These are phyloP conservation scores for Oryzias celebensis DNA, from an alignment of 2,113 vertebrate genomes.

Conservation along the genomic window DNA sequence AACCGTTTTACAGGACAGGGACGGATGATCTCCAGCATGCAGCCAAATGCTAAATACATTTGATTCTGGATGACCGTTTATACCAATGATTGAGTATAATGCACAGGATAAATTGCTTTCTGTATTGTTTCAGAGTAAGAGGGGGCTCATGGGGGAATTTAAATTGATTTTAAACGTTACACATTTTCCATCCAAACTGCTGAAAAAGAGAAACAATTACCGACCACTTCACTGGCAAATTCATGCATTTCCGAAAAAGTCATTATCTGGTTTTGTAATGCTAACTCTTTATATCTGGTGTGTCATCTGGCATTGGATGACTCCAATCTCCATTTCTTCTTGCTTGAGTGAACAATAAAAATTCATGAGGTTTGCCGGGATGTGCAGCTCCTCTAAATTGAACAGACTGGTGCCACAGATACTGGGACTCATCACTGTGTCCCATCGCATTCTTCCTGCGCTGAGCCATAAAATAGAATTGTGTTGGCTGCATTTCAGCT, in stretches of 20 bases:
- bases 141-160: no score
- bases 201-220: no score
- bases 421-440: conserved; percentile 40
- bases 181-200: no score
- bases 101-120: no score
- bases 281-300: neutral
- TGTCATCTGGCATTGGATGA: conserved; percentile 2
- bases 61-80: no score
- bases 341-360: conserved; percentile 38
- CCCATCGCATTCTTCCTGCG: conserved; percentile 24
- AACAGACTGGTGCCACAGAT: conserved; percentile 41
- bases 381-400: conserved; percentile 36
- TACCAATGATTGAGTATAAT: no score
- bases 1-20: no score
- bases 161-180: no score
- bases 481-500: conserved; percentile 17
- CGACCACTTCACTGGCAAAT: no score
- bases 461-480: conserved; percentile 33
- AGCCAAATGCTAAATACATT: no score
- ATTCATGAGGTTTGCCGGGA: conserved; percentile 43
- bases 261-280: neutral
- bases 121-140: neutral
- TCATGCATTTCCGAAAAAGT: neutral
- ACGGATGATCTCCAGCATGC: no score
- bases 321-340: conserved; percentile 26